These are phyloP conservation scores for Neomonachus schauinslandi DNA, from an alignment of 2,113 vertebrate species.

Conservation along the genomic window DNA sequence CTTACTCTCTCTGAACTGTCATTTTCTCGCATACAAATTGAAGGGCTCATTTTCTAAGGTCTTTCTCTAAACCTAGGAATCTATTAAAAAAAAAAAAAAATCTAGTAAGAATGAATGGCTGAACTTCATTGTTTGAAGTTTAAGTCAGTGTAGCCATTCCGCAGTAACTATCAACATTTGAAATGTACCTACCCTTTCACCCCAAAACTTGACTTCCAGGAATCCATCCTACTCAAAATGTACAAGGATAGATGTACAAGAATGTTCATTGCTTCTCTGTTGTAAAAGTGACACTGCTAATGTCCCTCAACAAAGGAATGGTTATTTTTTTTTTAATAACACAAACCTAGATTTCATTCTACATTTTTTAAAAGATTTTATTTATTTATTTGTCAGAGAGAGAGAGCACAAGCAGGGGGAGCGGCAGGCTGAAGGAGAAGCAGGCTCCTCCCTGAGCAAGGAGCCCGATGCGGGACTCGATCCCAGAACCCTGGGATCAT, in stretches of 20 bases:
- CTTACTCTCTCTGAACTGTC: background rate
- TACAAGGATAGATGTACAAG: background rate
- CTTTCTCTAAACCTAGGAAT: conserved; percentile 49
- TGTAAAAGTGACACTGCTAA: background rate
- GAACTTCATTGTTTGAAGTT: background rate
- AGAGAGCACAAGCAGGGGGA: too few relatives aligned
- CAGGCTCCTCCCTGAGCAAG: too few relatives aligned
- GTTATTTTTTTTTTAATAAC: background rate
- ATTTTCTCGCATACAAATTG: background rate
- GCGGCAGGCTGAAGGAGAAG: too few relatives aligned
- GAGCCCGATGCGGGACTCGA: too few relatives aligned
- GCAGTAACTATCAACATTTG: background rate
- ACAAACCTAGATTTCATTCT: too few relatives aligned
- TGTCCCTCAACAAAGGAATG: background rate
- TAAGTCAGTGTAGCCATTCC: background rate
- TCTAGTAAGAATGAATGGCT: background rate
- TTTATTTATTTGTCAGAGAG: too few relatives aligned
- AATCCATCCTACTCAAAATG: background rate
- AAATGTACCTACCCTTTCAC: background rate
- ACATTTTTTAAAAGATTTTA: too few relatives aligned
- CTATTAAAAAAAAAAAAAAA: background rate
- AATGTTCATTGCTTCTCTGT: background rate
- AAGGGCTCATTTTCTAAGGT: conserved; percentile 10
- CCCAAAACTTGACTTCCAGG: background rate
- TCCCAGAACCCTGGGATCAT: too few relatives aligned